Evolutionary conservation across 2,113 vertebrate species (phyloP), one percentile per base, ranked within the genome.

Genomic region (Sphyrna mokarran): DNA sequence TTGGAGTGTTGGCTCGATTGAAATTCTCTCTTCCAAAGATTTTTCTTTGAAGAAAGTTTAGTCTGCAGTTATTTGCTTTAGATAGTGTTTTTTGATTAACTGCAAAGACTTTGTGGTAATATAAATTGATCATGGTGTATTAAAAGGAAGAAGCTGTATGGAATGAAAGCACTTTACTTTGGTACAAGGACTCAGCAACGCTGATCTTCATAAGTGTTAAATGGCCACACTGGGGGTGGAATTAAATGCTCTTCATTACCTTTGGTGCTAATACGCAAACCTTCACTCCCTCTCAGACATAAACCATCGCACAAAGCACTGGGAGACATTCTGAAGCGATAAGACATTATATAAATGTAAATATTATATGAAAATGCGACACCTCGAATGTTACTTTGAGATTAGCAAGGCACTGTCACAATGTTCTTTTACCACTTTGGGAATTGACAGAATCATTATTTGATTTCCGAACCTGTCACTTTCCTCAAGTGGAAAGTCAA

Each of bases 381-480:
- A 54, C 18, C 33, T 7, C 20, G 29, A 93, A 93, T 40, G 61
- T 6, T 40, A 20, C 61, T 93, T 37, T 18, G 33, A 66, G 61
- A 93, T 93, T 68, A 93, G 61, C 33, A 68, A 68, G 61, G 16
- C 61, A 66, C n/a, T 37, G 68, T 93, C n/a, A 63, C 89, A 20
- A 37, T 63, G 61, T 91, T 33, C 58, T 91, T 91, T 91, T 66
- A 91, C 66, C 61, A 91, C 29, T 91, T 66, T 5, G 20, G 89
- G 61, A 93, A 37, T 61, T 66, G 89, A 68, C 89, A 93, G 63
- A 18, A 93, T 66, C 33, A 93, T 68, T 93, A n/a, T 93, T 93
- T 93, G 61, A 37, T 37, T 66, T 93, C 58, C 23, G 61, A 66
- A 66, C 18, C 8, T 93, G 16, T 93, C 89, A 93, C 40, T 66